A percentile compares a stretch with the other conserved stretches of the same genome.
phyloP scores from a whole-genome alignment of 2,797 vertebrate species.

The Hylomyscus alleni region DNA sequence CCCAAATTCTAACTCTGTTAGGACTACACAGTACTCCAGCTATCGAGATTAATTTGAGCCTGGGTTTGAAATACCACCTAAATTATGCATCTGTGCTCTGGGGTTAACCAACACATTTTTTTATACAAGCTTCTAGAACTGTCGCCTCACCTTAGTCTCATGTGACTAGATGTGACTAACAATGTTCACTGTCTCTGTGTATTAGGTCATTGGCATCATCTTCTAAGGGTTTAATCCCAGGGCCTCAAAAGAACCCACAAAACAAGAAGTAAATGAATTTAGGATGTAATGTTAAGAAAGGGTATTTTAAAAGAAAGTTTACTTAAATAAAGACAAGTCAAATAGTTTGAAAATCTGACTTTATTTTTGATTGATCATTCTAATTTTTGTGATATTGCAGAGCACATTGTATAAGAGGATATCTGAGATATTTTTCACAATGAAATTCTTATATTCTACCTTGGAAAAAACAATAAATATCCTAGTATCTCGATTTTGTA shows the following conservation, averaged over 20 bases:
- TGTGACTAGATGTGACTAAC: conserved; percentile 39
- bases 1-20: neutral
- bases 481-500: neutral
- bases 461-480: conserved; percentile 22
- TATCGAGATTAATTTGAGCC: conserved; percentile 47
- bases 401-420: neutral
- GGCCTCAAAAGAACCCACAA: neutral
- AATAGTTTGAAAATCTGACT: neutral
- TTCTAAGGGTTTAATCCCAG: conserved; percentile 37
- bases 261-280: neutral
- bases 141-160: conserved; percentile 42
- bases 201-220: conserved; percentile 38
- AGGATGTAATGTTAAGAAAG: neutral
- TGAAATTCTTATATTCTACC: neutral
- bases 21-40: neutral
- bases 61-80: conserved; percentile 51
- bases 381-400: neutral
- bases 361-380: neutral
- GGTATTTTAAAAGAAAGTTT: neutral
- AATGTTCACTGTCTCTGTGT: conserved; percentile 24
- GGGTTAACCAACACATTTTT: conserved; percentile 39
- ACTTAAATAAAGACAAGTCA: neutral
- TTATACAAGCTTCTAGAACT: conserved; percentile 30
- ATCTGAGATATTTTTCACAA: conserved; percentile 18
- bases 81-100: conserved; percentile 65